Evolutionary conservation across 2,113 vertebrate species (phyloP).

Genomic region (Tachysurus fulvidraco): DNA sequence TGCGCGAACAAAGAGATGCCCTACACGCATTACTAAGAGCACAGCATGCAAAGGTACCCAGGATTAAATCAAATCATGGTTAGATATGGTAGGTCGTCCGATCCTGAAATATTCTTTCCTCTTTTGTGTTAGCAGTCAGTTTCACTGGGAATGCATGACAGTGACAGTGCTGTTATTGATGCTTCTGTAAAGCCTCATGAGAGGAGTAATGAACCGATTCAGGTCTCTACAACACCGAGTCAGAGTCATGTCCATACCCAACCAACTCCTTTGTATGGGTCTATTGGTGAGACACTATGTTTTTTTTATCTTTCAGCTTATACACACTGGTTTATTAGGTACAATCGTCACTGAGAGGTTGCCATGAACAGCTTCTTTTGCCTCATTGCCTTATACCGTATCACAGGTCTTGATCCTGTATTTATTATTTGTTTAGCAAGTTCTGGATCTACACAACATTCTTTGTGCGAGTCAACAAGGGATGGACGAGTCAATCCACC

Average conservation of each 20-base stretch:
- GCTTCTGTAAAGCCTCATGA: background rate
- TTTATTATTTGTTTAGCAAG: background rate
- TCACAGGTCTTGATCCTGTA: background rate
- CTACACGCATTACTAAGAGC: constrained; percentile 63
- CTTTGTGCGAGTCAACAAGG: background rate
- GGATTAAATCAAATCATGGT: background rate
- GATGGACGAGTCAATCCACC: constrained; percentile 45
- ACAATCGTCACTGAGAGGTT: background rate
- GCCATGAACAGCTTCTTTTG: background rate
- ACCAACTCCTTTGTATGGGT: background rate
- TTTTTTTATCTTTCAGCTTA: background rate
- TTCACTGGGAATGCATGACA: constrained; percentile 16
- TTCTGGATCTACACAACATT: constrained; percentile 11
- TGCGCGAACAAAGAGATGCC: constrained; percentile 58
- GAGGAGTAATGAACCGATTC: constrained; percentile 27
- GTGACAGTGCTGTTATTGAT: background rate
- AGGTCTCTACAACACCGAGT: constrained; percentile 34
- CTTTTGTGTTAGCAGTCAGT: constrained; percentile 52
- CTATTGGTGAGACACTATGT: background rate
- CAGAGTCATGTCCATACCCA: background rate
- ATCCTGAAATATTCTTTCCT: background rate
- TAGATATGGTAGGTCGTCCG: background rate
- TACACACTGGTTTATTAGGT: background rate
- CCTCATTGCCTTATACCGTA: background rate
- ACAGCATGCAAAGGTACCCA: constrained; percentile 69